Conservation (phyloP, 2,888 invertebrate species). For the Hypsopygia costalis region DNA sequence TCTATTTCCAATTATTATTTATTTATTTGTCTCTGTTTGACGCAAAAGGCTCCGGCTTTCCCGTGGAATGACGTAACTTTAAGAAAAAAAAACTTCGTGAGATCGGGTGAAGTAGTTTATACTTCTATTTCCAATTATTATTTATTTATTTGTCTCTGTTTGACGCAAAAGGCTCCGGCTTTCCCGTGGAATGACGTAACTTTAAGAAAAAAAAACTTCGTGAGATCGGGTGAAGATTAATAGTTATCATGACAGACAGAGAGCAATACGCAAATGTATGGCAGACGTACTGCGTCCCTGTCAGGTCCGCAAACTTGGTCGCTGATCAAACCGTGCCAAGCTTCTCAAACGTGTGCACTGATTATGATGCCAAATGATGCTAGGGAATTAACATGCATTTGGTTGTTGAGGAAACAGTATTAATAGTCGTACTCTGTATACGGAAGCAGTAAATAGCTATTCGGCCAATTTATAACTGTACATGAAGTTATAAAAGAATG, state of each 20-base stretch:
- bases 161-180: too few relatives aligned
- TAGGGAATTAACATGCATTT: slow-evolving; percentile 23
- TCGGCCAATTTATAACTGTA: neutral
- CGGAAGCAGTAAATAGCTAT: slow-evolving; percentile 20
- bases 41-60: too few relatives aligned
- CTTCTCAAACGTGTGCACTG: slow-evolving; percentile 41
- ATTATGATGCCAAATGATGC: slow-evolving; percentile 42
- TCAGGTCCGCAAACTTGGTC: slow-evolving; percentile 28
- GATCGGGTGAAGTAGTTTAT: too few relatives aligned
- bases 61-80: too few relatives aligned
- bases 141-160: too few relatives aligned
- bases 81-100: too few relatives aligned
- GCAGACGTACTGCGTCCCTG: slow-evolving; percentile 33
- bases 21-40: too few relatives aligned
- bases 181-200: too few relatives aligned
- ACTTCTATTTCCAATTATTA: too few relatives aligned
- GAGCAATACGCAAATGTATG: slow-evolving; percentile 43
- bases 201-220: too few relatives aligned
- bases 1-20: too few relatives aligned
- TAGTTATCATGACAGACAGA: slow-evolving; percentile 63
- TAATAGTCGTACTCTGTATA: slow-evolving; percentile 18
- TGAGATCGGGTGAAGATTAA: slow-evolving; percentile 64
- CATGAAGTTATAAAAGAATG: neutral
- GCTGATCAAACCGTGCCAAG: slow-evolving; percentile 51
- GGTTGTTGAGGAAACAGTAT: slow-evolving; percentile 17